Conservation (phyloP, 2,888 invertebrate genomes). For the Aspidiotus destructor region DNA sequence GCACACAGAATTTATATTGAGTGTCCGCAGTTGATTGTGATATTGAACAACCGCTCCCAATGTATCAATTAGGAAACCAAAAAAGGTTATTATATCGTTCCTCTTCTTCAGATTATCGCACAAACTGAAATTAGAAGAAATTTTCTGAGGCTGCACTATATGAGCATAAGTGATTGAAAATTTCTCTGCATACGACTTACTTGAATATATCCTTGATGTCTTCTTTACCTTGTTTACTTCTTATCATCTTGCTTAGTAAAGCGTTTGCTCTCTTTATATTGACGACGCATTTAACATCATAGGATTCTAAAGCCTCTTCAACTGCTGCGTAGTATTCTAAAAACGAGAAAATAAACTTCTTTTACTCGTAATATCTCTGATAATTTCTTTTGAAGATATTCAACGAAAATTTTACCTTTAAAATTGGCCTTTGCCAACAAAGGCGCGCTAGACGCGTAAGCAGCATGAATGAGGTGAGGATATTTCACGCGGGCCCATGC, state of each 20-base stretch:
- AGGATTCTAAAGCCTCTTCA: not conserved
- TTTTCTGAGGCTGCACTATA: not conserved
- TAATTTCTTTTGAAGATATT: not conserved
- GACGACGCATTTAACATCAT: not conserved
- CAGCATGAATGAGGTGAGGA: slow-evolving; percentile 73
- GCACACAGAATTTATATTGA: not conserved
- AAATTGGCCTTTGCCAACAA: slow-evolving; percentile 77
- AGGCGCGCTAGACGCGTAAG: slow-evolving; percentile 84
- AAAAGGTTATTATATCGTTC: not conserved
- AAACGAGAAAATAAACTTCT: not conserved
- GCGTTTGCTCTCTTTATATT: not conserved
- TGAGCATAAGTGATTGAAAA: not conserved
- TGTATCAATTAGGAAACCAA: not conserved
- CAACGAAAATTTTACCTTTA: slow-evolving; percentile 47
- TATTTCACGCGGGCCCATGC: slow-evolving; percentile 85
- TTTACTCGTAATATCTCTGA: not conserved
- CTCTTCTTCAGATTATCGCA: not conserved
- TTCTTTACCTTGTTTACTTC: not conserved
- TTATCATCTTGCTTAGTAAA: not conserved
- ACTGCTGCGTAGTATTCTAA: slow-evolving; percentile 14
- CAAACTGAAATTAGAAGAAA: not conserved
- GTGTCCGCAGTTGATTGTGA: not conserved
- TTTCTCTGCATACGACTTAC: slow-evolving; percentile 6
- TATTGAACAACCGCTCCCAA: not conserved
- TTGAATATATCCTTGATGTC: not conserved